Evolutionary conservation across 2,888 invertebrate genomes (phyloP), one percentile per base, ranked within the genome.

Genomic region (Frankliniella intonsa): DNA sequence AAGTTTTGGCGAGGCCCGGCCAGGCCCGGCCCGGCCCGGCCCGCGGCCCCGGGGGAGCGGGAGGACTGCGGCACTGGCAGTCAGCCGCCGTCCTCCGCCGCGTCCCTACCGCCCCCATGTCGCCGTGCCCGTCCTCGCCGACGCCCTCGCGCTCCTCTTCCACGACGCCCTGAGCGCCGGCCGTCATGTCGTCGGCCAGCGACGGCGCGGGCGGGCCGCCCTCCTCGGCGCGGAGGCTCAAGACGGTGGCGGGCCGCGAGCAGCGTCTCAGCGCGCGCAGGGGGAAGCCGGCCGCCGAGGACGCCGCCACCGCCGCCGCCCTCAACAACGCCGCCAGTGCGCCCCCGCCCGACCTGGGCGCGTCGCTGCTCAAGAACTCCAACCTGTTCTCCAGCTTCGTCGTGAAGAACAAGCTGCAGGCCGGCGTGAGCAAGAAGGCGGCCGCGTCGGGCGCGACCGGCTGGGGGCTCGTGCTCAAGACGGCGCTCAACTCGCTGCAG

Each of bases 401-500:
- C 80, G 85, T 84, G 50, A 86, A 86, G 85, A 86, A 86, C 81
- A 84, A 85, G 50, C 84, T 85, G 76, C 85, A 85, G 83, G 86
- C 86, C 51, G 86, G 86, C 50, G 84, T 86, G 9, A 84, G 84
- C 62, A 82, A 82, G 50, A 82, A 80, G 84, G 84, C 83, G 82
- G 80, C 82, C 84, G 82, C 83, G 82, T 50, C 82, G 84, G 69
- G 69, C 25, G 25, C 69, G 10, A 22, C 69, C 22, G 69, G 69
- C 25, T 76, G 84, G 82, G 84, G 85, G 38, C 51, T 81, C 19
- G 83, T 84, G 22, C 84, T 84, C 80, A 83, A 82, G 80, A 82
- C 81, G 69, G 69, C 69, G 22, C 69, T 76, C 11, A 25, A 22
- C 69, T 76, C 69, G 22, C 69, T 76, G 69, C 69, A 76, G 69